Percentiles rank a stretch among this genome's conserved stretches.
Evolutionary conservation across 2,113 vertebrate species (phyloP).

Genomic region (Notechis scutatus): DNA sequence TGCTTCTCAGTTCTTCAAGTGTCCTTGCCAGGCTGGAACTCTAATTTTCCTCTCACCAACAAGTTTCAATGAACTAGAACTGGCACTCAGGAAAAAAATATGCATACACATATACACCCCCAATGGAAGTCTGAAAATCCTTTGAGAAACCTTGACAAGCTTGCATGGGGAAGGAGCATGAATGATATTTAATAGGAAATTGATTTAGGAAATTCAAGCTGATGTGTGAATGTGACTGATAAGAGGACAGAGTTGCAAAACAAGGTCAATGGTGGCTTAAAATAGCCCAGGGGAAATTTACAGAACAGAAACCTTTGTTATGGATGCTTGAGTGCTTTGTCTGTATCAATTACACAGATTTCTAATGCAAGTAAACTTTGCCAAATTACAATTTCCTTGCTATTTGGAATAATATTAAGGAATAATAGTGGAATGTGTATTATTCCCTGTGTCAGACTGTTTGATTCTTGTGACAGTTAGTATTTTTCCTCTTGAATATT

Average conservation of each 20-base stretch:
- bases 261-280: conserved; percentile 52
- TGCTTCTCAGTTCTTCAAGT: conserved; percentile 45
- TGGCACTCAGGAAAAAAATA: background rate
- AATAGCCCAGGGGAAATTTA: conserved; percentile 60
- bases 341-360: conserved; percentile 56
- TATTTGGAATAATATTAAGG: conserved; percentile 11
- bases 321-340: conserved; percentile 56
- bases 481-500: no score
- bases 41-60: conserved; percentile 10
- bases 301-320: conserved; percentile 49
- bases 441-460: conserved; percentile 1
- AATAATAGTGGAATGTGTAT: background rate
- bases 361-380: conserved; percentile 42
- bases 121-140: background rate
- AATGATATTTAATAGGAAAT: conserved; percentile 36
- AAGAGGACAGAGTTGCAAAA: conserved; percentile 50
- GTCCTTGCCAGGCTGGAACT: conserved; percentile 45
- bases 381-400: conserved; percentile 29
- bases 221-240: conserved; percentile 58
- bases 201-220: conserved; percentile 53
- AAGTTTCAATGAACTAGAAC: conserved; percentile 18
- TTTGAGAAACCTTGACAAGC: conserved; percentile 41
- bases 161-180: conserved; percentile 22
- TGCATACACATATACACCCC: conserved; percentile 22
- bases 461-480: background rate